Percentiles rank a stretch among this genome's conserved stretches.
phyloP scores from a whole-genome alignment of 2,888 invertebrate species.

The Tribolium freemani region DNA sequence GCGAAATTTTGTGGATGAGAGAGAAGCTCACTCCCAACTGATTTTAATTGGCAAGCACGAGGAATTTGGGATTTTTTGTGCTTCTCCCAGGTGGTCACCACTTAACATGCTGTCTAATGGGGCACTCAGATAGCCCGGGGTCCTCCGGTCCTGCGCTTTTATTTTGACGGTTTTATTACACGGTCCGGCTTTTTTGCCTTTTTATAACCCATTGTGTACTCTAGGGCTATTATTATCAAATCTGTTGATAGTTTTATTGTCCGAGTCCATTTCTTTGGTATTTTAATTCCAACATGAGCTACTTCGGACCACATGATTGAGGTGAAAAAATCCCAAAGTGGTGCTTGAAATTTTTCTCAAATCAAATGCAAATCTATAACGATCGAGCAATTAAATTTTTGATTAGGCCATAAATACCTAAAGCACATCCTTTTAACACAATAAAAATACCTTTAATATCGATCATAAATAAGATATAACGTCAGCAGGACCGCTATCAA shows the following conservation, averaged over 20 bases:
- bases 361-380: constrained; percentile 34
- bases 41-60: constrained; percentile 56
- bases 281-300: constrained; percentile 19
- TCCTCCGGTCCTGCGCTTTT: constrained; percentile 42
- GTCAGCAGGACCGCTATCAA: constrained; percentile 14
- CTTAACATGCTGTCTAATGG: constrained; percentile 54
- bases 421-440: constrained; percentile 18
- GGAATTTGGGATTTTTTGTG: constrained; percentile 48
- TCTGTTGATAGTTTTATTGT: constrained; percentile 47
- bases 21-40: constrained; percentile 24
- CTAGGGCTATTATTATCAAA: constrained; percentile 44
- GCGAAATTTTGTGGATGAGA: neutral
- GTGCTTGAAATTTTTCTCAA: neutral
- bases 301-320: constrained; percentile 1
- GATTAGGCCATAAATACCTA: constrained; percentile 40
- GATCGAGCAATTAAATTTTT: constrained; percentile 36
- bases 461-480: constrained; percentile 33
- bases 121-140: constrained; percentile 44
- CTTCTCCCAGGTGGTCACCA: constrained; percentile 55
- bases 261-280: constrained; percentile 33
- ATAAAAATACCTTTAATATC: constrained; percentile 32
- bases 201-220: constrained; percentile 38
- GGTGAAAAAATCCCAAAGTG: neutral
- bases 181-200: constrained; percentile 40
- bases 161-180: constrained; percentile 57